A percentile compares a stretch with the other conserved stretches of the same genome.
Evolutionary conservation across 2,888 invertebrate genomes (phyloP).

Genomic region (Nezara viridula): DNA sequence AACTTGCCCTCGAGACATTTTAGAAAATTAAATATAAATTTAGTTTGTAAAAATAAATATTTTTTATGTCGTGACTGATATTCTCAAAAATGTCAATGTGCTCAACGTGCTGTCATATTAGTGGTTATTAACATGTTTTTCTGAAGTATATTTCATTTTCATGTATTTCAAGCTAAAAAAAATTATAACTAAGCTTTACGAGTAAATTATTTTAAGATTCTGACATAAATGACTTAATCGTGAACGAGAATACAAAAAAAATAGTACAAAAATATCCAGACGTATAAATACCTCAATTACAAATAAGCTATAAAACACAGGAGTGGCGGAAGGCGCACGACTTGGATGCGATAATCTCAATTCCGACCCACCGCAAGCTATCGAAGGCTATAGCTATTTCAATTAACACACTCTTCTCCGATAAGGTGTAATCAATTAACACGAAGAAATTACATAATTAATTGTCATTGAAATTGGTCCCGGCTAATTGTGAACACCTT

Average conservation of each 20-base stretch:
- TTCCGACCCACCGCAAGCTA: neutral
- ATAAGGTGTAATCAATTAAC: conserved; percentile 28
- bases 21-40: too few relatives aligned
- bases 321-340: neutral
- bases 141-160: too few relatives aligned
- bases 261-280: neutral
- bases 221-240: neutral
- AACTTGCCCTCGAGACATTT: too few relatives aligned
- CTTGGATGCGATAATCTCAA: neutral
- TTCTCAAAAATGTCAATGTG: too few relatives aligned
- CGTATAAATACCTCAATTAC: neutral
- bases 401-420: neutral
- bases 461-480: neutral
- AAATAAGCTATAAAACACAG: neutral
- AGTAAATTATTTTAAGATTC: neutral
- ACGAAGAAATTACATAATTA: conserved; percentile 15
- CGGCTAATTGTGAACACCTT: neutral
- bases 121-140: too few relatives aligned
- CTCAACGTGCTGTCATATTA: too few relatives aligned
- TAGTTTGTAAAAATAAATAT: too few relatives aligned
- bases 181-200: too few relatives aligned
- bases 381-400: neutral
- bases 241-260: neutral
- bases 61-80: too few relatives aligned
- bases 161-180: too few relatives aligned